Evolutionary conservation across 2,797 vertebrate genomes (phyloP), one percentile per base, ranked within the genome.

Genomic region (Falco novaeseelandiae): DNA sequence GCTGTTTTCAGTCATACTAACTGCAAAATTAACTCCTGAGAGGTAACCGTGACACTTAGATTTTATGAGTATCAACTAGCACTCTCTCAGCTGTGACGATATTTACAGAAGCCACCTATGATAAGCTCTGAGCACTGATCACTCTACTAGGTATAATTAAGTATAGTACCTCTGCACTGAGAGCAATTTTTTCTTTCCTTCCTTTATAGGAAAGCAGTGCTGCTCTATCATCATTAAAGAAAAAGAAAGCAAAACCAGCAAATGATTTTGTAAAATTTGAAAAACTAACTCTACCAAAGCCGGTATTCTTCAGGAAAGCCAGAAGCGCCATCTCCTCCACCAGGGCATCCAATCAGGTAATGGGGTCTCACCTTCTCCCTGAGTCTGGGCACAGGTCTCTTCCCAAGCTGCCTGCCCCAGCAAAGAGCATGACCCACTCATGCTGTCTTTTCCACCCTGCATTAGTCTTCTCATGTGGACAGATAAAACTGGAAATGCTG

Each of bases 261-360:
- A 95, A 44, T 10, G 95, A 97, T 13, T 98, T 97, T 40, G 84
- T 98, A 71, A 98, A 97, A 71, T 98, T 97, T 87, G 97, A 92
- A 91, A 97, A 96, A 91, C 94, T 85, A n/a, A 97, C 93, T 11
- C 72, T 96, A 40, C 99, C 99, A 7, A 97, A 98, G 48, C 97
- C 99, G 2, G 94, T 99, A 25, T 99, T 99, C 98, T 99, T 98
- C 97, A 99, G 98, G 90, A 98, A 98, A 96, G 87, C 96, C 32
- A 97, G 94, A 85, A 86, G 92, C 55, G 8, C 94, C 52, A 17
- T 86, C 82, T 67, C 81, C 27, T 71, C 82, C n/a, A 15, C 95
- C 63, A 58, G 95, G 72, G 25, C 92, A 51, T 29, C 95, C 42
- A 12, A 88, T 65, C 95, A 98, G 98, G 97, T 98, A 87, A 27